phyloP scores from a whole-genome alignment of 2,113 vertebrate species.

The Corvus hawaiiensis region DNA sequence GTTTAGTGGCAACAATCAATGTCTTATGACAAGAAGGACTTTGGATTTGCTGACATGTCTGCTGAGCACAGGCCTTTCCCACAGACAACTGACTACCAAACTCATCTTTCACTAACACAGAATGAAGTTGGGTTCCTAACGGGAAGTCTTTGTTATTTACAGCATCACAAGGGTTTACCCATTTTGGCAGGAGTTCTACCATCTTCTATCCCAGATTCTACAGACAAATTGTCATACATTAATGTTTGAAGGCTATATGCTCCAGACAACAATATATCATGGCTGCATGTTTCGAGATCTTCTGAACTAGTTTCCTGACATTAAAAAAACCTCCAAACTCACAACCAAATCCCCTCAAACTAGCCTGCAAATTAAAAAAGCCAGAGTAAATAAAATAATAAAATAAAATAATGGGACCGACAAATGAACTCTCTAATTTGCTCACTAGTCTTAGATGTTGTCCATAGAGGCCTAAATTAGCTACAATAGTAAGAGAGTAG shows the following conservation, averaged over 20 bases:
- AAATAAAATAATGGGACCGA: neutral
- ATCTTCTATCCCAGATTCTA: neutral
- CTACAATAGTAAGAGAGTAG: neutral
- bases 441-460: neutral
- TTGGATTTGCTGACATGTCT: neutral
- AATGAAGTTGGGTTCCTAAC: neutral
- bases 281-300: neutral
- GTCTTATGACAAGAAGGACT: neutral
- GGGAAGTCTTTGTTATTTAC: neutral
- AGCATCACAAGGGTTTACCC: neutral
- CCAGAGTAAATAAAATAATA: neutral
- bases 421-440: neutral
- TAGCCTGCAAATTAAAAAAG: neutral
- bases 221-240: neutral
- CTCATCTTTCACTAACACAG: neutral
- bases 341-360: neutral
- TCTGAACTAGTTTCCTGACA: neutral
- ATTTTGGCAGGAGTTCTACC: neutral
- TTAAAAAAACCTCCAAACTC: fast-evolving
- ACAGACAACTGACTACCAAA: neutral
- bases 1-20: neutral
- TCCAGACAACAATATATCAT: neutral
- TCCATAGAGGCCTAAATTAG: neutral
- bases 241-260: neutral
- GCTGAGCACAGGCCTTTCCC: neutral